Evolutionary conservation across 2,888 invertebrate species (phyloP).

Genomic region (Aproaerema taeniolella): DNA sequence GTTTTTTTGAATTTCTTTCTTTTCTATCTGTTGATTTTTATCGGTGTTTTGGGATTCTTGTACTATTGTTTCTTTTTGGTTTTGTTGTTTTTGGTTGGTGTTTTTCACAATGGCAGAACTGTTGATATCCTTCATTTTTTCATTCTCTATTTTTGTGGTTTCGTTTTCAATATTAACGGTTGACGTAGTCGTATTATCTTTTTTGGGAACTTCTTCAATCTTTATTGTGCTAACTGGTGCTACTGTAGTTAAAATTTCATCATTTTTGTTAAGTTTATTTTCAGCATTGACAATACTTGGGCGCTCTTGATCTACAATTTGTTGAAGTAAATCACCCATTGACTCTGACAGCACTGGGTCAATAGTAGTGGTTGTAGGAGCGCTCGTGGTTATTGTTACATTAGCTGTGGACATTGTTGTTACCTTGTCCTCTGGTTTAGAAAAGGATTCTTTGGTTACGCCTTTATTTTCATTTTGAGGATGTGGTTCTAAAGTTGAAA

Average conservation of each 20-base stretch:
- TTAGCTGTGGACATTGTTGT: slow-evolving; percentile 24
- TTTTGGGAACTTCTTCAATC: no score
- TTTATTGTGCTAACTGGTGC: no score
- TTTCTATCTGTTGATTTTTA: no score
- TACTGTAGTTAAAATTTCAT: no score
- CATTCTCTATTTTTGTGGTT: no score
- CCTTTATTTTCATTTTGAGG: slow-evolving; percentile 14
- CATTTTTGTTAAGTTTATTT: not conserved
- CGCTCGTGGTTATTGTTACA: slow-evolving; percentile 26
- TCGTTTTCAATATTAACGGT: no score
- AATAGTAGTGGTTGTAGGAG: slow-evolving; percentile 29
- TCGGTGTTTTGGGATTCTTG: no score
- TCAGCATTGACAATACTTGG: not conserved
- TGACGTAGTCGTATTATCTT: not conserved
- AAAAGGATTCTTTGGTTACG: slow-evolving; percentile 4
- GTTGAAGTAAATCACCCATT: slow-evolving; percentile 69
- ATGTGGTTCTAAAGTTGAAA: slow-evolving; percentile 55
- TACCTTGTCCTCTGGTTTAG: slow-evolving; percentile 11
- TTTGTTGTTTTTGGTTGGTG: not conserved
- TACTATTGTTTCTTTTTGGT: no score
- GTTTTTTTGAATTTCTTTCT: no score
- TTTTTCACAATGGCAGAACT: no score
- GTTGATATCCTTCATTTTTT: no score
- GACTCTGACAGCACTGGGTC: slow-evolving; percentile 64
- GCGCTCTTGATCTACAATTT: slow-evolving; percentile 49